Conservation (phyloP, 2,113 vertebrate genomes). For the Vulpes vulpes region DNA sequence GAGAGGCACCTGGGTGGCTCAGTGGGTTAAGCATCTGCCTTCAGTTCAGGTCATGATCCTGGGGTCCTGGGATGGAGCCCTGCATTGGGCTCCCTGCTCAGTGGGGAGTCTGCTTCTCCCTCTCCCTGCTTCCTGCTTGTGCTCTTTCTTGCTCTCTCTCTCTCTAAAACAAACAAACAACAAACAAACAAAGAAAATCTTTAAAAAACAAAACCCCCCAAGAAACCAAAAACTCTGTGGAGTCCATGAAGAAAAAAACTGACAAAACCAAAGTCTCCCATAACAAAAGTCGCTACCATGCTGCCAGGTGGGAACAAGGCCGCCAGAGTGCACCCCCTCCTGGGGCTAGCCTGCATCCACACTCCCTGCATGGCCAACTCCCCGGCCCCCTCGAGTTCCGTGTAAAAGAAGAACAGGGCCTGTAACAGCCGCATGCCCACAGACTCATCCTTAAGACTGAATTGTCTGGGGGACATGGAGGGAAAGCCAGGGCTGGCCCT, state of each 20-base stretch:
- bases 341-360: neutral
- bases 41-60: accelerated
- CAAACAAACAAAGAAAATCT: neutral
- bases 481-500: neutral
- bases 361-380: neutral
- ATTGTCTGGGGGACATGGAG: neutral
- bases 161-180: neutral
- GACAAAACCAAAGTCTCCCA: neutral
- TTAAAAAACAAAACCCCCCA: neutral
- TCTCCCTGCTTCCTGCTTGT: neutral
- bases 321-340: neutral
- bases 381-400: neutral
- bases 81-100: neutral
- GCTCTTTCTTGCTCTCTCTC: neutral
- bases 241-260: neutral
- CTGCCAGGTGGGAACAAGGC: neutral
- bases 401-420: neutral
- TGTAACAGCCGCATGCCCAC: neutral
- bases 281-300: too few relatives aligned
- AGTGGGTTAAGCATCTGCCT: neutral
- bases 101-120: neutral
- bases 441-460: neutral
- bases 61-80: neutral
- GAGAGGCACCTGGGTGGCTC: neutral
- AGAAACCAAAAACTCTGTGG: neutral